Evolutionary conservation across 2,888 invertebrate genomes (phyloP).

Genomic region (Anoplius nigerrimus): DNA sequence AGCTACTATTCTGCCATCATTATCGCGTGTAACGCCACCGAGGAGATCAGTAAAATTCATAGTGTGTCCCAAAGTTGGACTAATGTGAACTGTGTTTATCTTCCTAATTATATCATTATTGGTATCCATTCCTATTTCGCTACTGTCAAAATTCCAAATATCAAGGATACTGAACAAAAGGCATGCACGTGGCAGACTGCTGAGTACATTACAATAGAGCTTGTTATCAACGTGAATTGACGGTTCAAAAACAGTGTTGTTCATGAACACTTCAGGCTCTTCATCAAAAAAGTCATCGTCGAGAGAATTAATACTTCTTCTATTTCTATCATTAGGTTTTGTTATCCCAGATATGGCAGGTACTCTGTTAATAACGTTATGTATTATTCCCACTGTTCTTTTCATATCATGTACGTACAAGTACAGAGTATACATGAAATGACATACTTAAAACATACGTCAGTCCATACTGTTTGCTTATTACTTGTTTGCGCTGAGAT

Average conservation of each 20-base stretch:
- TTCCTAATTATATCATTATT: slow-evolving; percentile 80
- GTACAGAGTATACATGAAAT: slow-evolving; percentile 11
- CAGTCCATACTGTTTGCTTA: slow-evolving; percentile 73
- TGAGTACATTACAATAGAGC: slow-evolving; percentile 81
- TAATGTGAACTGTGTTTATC: slow-evolving; percentile 79
- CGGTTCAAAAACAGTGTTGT: slow-evolving; percentile 76
- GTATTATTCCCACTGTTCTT: slow-evolving; percentile 8
- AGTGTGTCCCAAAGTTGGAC: slow-evolving; percentile 82
- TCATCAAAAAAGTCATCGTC: slow-evolving; percentile 68
- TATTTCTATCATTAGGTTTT: slow-evolving; percentile 30
- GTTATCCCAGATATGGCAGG: slow-evolving; percentile 63
- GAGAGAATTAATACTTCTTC: slow-evolving; percentile 50
- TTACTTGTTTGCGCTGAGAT: slow-evolving; percentile 68
- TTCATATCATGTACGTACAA: not conserved
- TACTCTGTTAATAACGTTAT: slow-evolving; percentile 57
- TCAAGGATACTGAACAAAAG: slow-evolving; percentile 82
- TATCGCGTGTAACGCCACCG: slow-evolving; percentile 79
- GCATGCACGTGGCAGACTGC: slow-evolving; percentile 80
- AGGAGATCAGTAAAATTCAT: slow-evolving; percentile 80
- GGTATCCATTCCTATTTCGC: slow-evolving; percentile 77
- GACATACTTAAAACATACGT: slow-evolving; percentile 78
- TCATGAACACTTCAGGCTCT: slow-evolving; percentile 52
- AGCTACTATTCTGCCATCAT: slow-evolving; percentile 79
- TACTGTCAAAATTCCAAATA: slow-evolving; percentile 81
- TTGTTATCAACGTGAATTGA: slow-evolving; percentile 78